Conservation (phyloP, 2,797 vertebrate species). For the Malurus splendens region DNA sequence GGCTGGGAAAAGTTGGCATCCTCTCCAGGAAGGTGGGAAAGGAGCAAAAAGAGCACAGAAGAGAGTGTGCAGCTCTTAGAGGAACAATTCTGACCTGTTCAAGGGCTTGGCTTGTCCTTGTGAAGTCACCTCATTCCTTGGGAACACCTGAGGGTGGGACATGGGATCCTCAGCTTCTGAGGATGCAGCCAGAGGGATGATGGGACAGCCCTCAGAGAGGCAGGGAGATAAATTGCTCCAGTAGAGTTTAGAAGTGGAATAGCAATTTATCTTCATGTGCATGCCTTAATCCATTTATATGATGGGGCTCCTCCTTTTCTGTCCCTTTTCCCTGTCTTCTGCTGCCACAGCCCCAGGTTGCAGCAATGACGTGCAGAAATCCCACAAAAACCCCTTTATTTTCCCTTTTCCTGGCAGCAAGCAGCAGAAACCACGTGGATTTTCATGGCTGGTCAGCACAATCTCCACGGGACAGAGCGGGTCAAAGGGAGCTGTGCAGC, state of each 20-base stretch:
- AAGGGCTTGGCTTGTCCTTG: background rate
- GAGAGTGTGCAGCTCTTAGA: rapidly evolving
- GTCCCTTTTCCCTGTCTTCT: rapidly evolving
- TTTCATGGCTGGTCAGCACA: background rate
- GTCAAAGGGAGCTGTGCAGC: background rate
- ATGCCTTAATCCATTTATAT: background rate
- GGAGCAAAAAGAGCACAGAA: background rate
- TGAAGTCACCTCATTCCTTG: background rate
- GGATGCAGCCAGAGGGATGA: background rate
- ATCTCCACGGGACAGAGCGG: background rate
- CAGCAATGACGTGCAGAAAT: rapidly evolving
- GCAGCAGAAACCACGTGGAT: background rate
- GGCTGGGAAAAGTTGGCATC: background rate
- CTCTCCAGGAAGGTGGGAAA: background rate
- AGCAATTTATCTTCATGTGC: background rate
- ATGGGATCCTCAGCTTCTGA: background rate
- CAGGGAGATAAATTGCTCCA: background rate
- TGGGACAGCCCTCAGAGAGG: background rate
- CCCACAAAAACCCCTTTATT: background rate
- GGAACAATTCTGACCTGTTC: background rate
- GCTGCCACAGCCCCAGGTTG: background rate
- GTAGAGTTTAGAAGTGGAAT: background rate
- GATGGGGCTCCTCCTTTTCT: background rate
- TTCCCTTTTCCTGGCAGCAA: background rate
- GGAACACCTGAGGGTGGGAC: background rate